Base-by-base conservation (phyloP, 2,113 vertebrate species). In the Pycnonotus jocosus region DNA sequence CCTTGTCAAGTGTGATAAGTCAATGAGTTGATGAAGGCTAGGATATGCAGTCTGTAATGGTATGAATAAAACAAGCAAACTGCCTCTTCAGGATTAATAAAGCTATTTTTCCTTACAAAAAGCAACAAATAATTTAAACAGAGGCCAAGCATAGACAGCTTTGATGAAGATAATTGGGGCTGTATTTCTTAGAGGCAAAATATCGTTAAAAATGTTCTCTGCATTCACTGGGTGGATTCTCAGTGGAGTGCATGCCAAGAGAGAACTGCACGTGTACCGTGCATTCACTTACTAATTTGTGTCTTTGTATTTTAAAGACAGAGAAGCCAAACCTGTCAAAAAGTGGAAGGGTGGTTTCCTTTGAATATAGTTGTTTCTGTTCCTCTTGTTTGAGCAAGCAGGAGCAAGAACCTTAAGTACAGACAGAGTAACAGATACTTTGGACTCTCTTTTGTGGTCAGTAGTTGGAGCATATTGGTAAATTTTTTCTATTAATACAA, bases 141-240 rank as follows among this genome's bases (percentile, higher is more conserved):
- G 38, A 80, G 24, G 66, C 76, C 35, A 18, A 93, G 12, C 47
- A 74, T 47, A 70, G 71, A 28, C 15, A 66, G 24, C 33, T 84
- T 65, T 96, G 83, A 86, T 89, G 72, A 92, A 94, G 90, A 24
- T 86, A 95, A 81, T 87, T 89, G 87, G 15, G 35, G 23, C 17
- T 93, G 28, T 68, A 30, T 77, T 95, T 96, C 86, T 62, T 73
- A 66, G 83, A 86, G 42, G n/a, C 66, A 56, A 44, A 88, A 44
- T 70, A 92, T 68, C 38, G 77, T 90, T 90, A 78, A 84, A 82
- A 95, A 71, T 45, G 28, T 50, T 42, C 53, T 42, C 40, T 60
- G 27, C 9, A 15, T 69, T 92, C 94, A 69, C 22, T 70, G 53
- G 35, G 30, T 78, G 15, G 72, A 87, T 44, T 58, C 33, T 78